Evolutionary conservation across 2,888 invertebrate species (phyloP).

Genomic region (Brenthis daphne): DNA sequence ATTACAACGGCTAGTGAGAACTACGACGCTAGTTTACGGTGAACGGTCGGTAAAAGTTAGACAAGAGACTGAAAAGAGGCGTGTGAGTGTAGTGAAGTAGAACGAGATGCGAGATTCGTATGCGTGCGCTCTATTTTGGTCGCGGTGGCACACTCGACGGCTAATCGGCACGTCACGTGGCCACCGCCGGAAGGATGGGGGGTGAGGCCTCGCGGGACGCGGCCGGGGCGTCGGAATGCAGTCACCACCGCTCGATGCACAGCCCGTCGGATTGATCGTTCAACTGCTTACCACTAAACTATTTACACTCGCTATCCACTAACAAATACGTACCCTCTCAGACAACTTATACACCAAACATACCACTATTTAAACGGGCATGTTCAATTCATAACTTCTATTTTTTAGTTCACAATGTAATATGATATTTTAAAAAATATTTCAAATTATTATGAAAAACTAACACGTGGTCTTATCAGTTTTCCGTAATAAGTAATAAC

Average conservation of each 20-base stretch:
- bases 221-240: slow-evolving; percentile 73
- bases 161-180: slow-evolving; percentile 81
- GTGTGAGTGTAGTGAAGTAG: slow-evolving; percentile 63
- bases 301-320: slow-evolving; percentile 27
- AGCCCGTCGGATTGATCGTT: slow-evolving; percentile 70
- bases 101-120: slow-evolving; percentile 66
- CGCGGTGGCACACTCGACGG: slow-evolving; percentile 76
- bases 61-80: slow-evolving; percentile 54
- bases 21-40: slow-evolving; percentile 42
- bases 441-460: not conserved
- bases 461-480: not conserved
- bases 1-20: slow-evolving; percentile 38
- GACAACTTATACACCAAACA: not conserved
- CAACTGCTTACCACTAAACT: slow-evolving; percentile 47
- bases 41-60: slow-evolving; percentile 47
- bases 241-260: slow-evolving; percentile 74
- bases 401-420: slow-evolving; percentile 3
- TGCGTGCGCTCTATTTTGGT: slow-evolving; percentile 78
- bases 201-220: slow-evolving; percentile 57
- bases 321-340: not conserved
- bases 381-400: not conserved
- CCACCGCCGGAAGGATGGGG: slow-evolving; percentile 77
- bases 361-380: too few relatives aligned
- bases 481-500: too few relatives aligned
- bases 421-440: slow-evolving; percentile 11